Evolutionary conservation across 2,797 vertebrate species (phyloP).

Genomic region (Mus caroli): DNA sequence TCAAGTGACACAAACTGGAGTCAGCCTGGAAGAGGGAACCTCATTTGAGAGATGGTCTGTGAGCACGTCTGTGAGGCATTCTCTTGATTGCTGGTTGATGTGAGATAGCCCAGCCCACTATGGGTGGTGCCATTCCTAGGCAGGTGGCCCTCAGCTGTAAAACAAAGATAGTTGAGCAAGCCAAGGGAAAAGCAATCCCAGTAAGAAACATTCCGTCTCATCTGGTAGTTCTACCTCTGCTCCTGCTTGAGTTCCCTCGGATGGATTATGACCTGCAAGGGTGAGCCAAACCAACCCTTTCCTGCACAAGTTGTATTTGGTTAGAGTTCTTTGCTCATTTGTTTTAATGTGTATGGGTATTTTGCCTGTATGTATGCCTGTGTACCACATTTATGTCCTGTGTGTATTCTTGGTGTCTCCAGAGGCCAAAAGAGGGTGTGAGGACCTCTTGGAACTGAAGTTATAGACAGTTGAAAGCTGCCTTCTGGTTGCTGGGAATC

Average conservation of each 20-base stretch:
- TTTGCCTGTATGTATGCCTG: background rate
- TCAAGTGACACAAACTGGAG: background rate
- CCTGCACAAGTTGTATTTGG: background rate
- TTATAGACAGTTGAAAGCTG: background rate
- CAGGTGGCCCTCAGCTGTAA: background rate
- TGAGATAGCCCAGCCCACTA: background rate
- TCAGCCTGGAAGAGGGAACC: background rate
- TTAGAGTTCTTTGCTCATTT: background rate
- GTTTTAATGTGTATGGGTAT: background rate
- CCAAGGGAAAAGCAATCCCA: background rate
- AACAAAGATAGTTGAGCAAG: background rate
- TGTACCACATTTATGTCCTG: background rate
- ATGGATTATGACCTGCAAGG: background rate
- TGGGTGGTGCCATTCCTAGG: background rate
- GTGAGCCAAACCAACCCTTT: background rate
- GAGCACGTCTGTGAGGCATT: background rate
- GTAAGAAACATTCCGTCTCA: background rate
- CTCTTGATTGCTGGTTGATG: no score
- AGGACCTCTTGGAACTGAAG: background rate
- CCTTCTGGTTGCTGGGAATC: background rate
- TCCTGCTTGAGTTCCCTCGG: background rate
- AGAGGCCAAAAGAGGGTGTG: background rate
- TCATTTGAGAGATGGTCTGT: no score
- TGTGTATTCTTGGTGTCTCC: background rate
- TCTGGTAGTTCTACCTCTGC: background rate